Conservation (phyloP, 1,140 invertebrate species). For the Neodiprion lecontei region DNA sequence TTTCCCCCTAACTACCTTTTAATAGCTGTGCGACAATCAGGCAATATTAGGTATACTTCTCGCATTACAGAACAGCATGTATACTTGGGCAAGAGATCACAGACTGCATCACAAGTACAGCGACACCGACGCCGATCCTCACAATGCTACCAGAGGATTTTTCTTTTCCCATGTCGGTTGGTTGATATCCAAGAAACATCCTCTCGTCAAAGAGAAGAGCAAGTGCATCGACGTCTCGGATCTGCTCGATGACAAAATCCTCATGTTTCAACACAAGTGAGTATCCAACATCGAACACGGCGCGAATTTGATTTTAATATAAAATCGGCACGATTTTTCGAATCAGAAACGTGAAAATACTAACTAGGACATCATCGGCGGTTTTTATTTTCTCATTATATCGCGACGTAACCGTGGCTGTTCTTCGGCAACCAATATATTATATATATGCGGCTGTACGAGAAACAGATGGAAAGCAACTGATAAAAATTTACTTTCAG, state of each 20-base stretch:
- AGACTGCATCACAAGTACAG: conserved; percentile 77
- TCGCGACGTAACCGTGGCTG: too few species aligned
- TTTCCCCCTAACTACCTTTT: not conserved
- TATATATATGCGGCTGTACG: too few species aligned
- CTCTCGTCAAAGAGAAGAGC: conserved; percentile 69
- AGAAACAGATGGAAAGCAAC: not conserved
- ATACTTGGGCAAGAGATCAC: conserved; percentile 75
- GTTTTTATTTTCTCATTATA: too few species aligned
- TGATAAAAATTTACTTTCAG: conserved; percentile 56
- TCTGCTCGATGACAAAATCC: conserved; percentile 68
- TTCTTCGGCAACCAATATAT: too few species aligned
- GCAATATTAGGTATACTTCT: not conserved
- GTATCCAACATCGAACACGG: conserved; percentile 13
- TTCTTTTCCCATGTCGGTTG: conserved; percentile 78
- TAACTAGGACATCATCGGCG: not conserved
- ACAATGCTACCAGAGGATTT: conserved; percentile 72
- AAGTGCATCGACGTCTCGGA: conserved; percentile 70
- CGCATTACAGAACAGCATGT: conserved; percentile 67
- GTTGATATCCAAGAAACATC: conserved; percentile 74
- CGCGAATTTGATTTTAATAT: too few species aligned
- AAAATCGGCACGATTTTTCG: too few species aligned
- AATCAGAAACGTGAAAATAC: not conserved
- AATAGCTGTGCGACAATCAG: not conserved
- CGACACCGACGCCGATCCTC: conserved; percentile 54
- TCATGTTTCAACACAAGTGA: conserved; percentile 70